These are phyloP conservation scores for Dufourea novaeangliae DNA, from an alignment of 1,140 invertebrate genomes.

Conservation along the genomic window DNA sequence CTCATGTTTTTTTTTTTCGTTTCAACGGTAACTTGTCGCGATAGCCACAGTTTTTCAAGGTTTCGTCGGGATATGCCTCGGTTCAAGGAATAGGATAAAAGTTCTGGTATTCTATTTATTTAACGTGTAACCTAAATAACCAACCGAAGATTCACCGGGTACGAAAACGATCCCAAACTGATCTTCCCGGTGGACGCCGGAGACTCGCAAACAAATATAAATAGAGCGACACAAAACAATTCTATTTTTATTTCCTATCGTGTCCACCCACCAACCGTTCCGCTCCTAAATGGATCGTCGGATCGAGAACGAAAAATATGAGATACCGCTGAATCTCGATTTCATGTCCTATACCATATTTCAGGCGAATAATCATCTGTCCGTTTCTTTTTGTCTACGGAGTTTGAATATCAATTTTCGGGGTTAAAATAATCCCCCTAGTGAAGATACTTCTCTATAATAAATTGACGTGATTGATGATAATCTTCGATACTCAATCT, in stretches of 20 bases:
- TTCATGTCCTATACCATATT: too few species aligned
- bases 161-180: slow-evolving; percentile 24
- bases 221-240: slow-evolving; percentile 56
- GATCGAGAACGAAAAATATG: slow-evolving; percentile 40
- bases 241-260: slow-evolving; percentile 58
- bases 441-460: too few species aligned
- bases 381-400: too few species aligned
- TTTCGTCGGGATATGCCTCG: neutral
- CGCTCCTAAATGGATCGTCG: slow-evolving; percentile 22
- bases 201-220: slow-evolving; percentile 59
- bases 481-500: too few species aligned
- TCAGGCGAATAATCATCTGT: too few species aligned
- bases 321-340: slow-evolving; percentile 27
- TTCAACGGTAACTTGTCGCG: too few species aligned
- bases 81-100: neutral
- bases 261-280: slow-evolving; percentile 40
- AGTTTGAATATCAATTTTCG: too few species aligned
- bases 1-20: too few species aligned
- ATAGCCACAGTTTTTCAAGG: too few species aligned
- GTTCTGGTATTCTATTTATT: neutral
- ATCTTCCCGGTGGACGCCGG: slow-evolving; percentile 27
- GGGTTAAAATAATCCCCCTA: too few species aligned
- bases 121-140: neutral
- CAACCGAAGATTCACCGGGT: neutral
- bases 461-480: too few species aligned